These are phyloP conservation scores for Dysdera silvatica DNA, from an alignment of 1,140 invertebrate species.

Conservation along the genomic window DNA sequence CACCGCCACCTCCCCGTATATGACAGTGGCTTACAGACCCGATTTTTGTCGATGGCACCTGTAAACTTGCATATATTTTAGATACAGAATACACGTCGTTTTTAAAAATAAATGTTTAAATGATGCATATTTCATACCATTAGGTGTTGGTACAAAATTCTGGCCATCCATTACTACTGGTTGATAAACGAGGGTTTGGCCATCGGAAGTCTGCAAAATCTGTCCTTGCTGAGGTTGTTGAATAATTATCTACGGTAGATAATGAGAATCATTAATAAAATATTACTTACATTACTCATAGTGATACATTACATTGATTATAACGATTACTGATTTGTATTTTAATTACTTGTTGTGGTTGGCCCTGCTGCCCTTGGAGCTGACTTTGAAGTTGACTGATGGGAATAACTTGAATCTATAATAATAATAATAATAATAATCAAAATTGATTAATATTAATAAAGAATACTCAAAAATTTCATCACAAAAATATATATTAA, in stretches of 20 bases:
- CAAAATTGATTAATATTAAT: no score
- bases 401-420: slow-evolving; percentile 54
- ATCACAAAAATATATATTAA: no score
- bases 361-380: slow-evolving; percentile 45
- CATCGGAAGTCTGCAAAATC: slow-evolving; percentile 80
- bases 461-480: no score
- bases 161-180: slow-evolving; percentile 57
- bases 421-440: no score
- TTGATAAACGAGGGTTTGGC: slow-evolving; percentile 87
- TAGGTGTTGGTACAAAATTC: slow-evolving; percentile 34
- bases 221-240: slow-evolving; percentile 55
- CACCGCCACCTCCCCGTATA: no score
- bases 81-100: no score
- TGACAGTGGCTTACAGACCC: no score
- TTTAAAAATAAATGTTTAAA: slow-evolving; percentile 26
- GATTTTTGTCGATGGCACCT: no score
- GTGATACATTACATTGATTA: neutral
- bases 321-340: neutral
- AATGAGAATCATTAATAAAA: slow-evolving; percentile 1
- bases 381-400: slow-evolving; percentile 50
- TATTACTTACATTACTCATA: neutral
- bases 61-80: no score
- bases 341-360: slow-evolving; percentile 48
- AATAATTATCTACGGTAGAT: slow-evolving; percentile 38
- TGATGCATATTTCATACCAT: slow-evolving; percentile 38